These are phyloP conservation scores for Narcine bancroftii DNA, from an alignment of 2,113 vertebrate genomes.

Conservation along the genomic window DNA sequence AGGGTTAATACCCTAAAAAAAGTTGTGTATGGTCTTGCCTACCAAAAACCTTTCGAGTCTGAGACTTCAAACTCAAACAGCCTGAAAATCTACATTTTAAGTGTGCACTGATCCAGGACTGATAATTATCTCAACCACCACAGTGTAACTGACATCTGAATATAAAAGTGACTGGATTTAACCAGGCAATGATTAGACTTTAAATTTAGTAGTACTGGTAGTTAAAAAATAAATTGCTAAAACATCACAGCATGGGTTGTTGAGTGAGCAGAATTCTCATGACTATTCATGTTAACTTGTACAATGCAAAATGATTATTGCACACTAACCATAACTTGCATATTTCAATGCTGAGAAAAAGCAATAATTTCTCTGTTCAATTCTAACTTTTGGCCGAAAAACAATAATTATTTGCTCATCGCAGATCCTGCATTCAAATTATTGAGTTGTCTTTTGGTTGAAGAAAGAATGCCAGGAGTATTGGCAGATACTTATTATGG, in stretches of 20 bases:
- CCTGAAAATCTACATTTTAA: slow-evolving; percentile 10
- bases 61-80: slow-evolving; percentile 8
- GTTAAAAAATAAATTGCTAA: neutral
- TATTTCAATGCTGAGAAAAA: slow-evolving; percentile 22
- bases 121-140: neutral
- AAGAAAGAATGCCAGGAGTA: neutral
- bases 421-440: neutral
- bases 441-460: neutral
- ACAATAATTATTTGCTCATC: neutral
- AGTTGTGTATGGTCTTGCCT: slow-evolving; percentile 80
- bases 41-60: slow-evolving; percentile 69
- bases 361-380: neutral
- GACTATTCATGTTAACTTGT: neutral
- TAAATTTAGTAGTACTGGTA: slow-evolving; percentile 15
- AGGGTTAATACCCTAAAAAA: slow-evolving; percentile 61
- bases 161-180: slow-evolving; percentile 2
- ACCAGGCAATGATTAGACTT: too few relatives aligned
- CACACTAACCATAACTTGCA: neutral
- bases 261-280: neutral
- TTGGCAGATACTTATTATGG: neutral
- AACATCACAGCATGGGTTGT: neutral
- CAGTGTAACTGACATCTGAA: neutral
- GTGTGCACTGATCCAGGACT: neutral
- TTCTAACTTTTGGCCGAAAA: neutral
- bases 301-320: slow-evolving; percentile 1